Base-by-base conservation (phyloP, 2,113 vertebrate species). In the Actenoides lindsayi region DNA sequence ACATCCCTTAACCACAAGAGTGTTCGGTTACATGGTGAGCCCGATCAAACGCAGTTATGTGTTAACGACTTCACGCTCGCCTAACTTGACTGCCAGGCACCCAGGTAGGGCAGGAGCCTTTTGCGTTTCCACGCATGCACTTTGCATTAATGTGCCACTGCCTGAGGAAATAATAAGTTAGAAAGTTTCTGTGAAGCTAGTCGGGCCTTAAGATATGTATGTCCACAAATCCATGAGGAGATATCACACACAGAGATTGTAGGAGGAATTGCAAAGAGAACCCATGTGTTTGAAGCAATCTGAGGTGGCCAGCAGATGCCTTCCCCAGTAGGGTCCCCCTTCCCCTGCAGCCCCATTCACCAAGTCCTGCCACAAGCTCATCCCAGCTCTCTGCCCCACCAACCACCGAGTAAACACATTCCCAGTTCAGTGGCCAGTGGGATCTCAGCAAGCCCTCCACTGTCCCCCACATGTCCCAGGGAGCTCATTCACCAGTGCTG, bases 11-110 rank as follows among this genome's bases (percentile, higher is more conserved):
- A 87, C 75, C 14, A 5, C 59, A 56, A 64, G 24, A 59, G 13
- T 19, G 6, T 56, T 39, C 56, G 25, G 23, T 68, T 54, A 35
- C 6, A 67, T 19, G 16, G 5, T 11, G 51, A 80, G 63, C 69
- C 78, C 11, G 4, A 68, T 83, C 64, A 95, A 93, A 77, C 13
- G 19, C 37, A 67, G 60, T 24, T 35, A 46, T 68, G 76, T 42
- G 79, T 74, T 89, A 90, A 88, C 74, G 85, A 88, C 73, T 93
- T 94, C 82, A 78, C 37, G 71, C 79, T 94, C 11, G 1, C 85
- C 93, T 88, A 89, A 74, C 78, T 60, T 71, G 13, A 2, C 63
- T 74, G 76, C 59, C 87, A 70, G 63, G 75, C 60, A 65, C 8
- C 54, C 51, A 59, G 63, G 88, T 51, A 90, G 93, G 85, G 65